A percentile compares a stretch with the other conserved stretches of the same genome.
Evolutionary conservation across 2,113 vertebrate species (phyloP).

Genomic region (Bagarius yarrelli): DNA sequence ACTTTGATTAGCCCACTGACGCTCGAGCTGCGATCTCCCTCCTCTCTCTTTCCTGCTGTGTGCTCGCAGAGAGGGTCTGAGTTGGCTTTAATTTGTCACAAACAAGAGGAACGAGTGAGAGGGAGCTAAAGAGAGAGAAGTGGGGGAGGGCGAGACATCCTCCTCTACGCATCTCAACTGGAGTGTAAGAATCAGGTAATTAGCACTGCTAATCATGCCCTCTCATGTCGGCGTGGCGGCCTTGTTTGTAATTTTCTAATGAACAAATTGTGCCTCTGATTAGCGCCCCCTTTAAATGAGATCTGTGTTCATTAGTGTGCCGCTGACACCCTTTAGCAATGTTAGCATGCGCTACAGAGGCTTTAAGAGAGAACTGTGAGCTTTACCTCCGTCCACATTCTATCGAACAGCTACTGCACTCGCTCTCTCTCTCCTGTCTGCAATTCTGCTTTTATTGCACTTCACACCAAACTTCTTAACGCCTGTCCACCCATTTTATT

Average conservation of each 20-base stretch:
- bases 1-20: conserved; percentile 77
- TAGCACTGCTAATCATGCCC: conserved; percentile 84
- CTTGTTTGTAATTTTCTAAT: conserved; percentile 97
- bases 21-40: conserved; percentile 4
- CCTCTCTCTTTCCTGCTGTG: conserved; percentile 36
- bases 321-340: conserved; percentile 23
- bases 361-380: not conserved
- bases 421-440: too few species aligned
- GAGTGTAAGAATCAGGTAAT: conserved; percentile 86
- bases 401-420: not conserved
- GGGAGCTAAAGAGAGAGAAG: conserved; percentile 9
- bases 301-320: conserved; percentile 55
- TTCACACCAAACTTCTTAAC: too few species aligned
- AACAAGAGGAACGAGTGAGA: conserved; percentile 51
- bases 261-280: conserved; percentile 95
- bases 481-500: too few species aligned
- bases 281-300: conserved; percentile 80
- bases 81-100: conserved; percentile 60
- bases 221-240: conserved; percentile 78
- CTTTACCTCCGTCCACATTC: not conserved
- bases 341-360: not conserved
- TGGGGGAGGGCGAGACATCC: conserved; percentile 35
- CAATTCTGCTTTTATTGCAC: too few species aligned
- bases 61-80: conserved; percentile 55
- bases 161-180: conserved; percentile 68